Percentiles rank a stretch among this genome's conserved stretches.
These are phyloP conservation scores for Ylistrum balloti DNA, from an alignment of 1,140 invertebrate species.

Conservation along the genomic window DNA sequence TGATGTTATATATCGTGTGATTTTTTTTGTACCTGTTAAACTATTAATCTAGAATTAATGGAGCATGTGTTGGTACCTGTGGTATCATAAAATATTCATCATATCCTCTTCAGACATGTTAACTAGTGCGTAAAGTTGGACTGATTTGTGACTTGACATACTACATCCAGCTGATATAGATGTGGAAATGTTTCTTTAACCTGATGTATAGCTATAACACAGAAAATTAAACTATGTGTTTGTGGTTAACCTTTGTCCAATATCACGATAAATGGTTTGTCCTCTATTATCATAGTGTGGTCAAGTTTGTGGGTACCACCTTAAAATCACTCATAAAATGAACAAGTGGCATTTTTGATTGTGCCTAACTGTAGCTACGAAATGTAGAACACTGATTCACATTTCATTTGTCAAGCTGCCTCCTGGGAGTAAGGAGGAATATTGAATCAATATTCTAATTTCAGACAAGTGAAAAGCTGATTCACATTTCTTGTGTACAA, in stretches of 20 bases:
- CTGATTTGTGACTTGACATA: neutral
- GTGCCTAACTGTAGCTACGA: too few species aligned
- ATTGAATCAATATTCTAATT: too few species aligned
- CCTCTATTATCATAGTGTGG: neutral
- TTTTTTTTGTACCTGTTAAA: neutral
- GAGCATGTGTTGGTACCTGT: neutral
- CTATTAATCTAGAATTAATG: slow-evolving; percentile 26
- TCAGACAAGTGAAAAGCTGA: too few species aligned
- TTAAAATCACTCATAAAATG: too few species aligned
- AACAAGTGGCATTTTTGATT: too few species aligned
- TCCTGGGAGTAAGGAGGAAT: too few species aligned
- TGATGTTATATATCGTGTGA: too few species aligned
- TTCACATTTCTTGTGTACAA: too few species aligned
- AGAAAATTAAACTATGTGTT: neutral
- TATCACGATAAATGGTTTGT: neutral
- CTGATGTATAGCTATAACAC: neutral
- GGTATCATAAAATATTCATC: neutral
- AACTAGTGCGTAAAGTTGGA: slow-evolving; percentile 1
- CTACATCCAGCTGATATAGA: neutral
- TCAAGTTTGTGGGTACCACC: neutral
- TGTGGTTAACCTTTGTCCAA: neutral
- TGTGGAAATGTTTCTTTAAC: neutral
- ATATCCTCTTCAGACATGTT: neutral
- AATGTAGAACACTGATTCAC: too few species aligned
- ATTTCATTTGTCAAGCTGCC: too few species aligned